Percentiles rank a stretch among this genome's conserved stretches.
Conservation (phyloP, 2,888 invertebrate genomes). For the Neoaliturus tenellus region DNA sequence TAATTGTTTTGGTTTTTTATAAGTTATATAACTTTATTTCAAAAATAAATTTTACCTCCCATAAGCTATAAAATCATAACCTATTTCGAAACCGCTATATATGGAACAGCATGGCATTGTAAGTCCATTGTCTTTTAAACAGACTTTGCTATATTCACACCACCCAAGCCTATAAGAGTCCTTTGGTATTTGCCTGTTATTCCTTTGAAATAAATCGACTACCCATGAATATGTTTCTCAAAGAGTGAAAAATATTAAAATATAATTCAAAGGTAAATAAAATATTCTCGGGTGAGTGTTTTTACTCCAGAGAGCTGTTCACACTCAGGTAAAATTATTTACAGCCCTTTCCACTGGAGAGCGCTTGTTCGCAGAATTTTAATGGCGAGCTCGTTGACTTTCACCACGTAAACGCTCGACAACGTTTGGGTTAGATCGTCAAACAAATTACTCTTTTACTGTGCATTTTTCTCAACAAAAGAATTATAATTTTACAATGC, state of each 20-base stretch:
- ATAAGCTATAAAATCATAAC: no score
- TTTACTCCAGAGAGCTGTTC: constrained; percentile 39
- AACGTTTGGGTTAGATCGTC: constrained; percentile 3
- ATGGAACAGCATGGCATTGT: no score
- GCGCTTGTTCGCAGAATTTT: constrained; percentile 33
- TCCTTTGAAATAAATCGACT: neutral
- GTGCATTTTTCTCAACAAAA: no score
- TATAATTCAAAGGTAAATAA: constrained; percentile 20
- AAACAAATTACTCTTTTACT: constrained; percentile 1
- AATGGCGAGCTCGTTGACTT: constrained; percentile 35
- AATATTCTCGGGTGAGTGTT: constrained; percentile 21
- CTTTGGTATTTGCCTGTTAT: no score
- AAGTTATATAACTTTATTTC: no score
- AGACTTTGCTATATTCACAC: no score
- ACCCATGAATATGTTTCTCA: neutral
- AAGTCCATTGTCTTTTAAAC: no score
- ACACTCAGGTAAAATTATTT: constrained; percentile 32
- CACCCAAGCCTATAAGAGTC: no score
- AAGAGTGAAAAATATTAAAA: constrained; percentile 10
- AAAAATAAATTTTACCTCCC: no score
- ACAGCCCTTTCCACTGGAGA: constrained; percentile 33
- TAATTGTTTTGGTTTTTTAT: no score
- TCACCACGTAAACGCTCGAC: constrained; percentile 3
- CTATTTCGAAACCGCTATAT: no score
- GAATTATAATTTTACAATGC: no score